A percentile compares a stretch with the other conserved stretches of the same genome.
Conservation (phyloP, 2,888 invertebrate genomes). For the Dolichopus griseipennis region DNA sequence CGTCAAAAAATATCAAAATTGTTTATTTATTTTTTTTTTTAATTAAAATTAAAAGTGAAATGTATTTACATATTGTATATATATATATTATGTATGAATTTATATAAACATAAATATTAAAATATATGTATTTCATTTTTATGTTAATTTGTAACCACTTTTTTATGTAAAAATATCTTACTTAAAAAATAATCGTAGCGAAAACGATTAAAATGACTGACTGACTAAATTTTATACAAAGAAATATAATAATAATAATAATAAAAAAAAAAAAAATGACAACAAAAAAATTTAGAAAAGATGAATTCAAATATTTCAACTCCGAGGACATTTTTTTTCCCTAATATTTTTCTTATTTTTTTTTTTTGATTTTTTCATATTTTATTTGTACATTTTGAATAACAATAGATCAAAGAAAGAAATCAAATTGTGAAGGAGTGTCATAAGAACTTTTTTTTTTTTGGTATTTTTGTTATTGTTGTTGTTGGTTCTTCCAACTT, state of each 20-base stretch:
- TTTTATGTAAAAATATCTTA: not conserved
- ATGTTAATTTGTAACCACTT: not conserved
- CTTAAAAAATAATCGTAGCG: not conserved
- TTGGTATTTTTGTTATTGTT: not conserved
- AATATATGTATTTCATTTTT: not conserved
- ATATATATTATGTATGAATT: not conserved
- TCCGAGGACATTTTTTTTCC: not conserved
- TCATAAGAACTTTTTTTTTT: not conserved
- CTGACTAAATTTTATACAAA: not conserved
- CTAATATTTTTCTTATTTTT: not conserved
- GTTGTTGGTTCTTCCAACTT: not conserved
- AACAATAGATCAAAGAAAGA: constrained; percentile 6
- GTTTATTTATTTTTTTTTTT: no score
- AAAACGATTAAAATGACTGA: constrained; percentile 1
- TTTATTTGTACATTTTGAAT: not conserved
- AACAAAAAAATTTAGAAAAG: no score
- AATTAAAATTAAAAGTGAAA: no score
- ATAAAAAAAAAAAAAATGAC: no score
- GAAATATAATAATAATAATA: no score
- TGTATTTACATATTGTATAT: no score
- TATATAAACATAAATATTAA: no score
- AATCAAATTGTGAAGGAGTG: constrained; percentile 1
- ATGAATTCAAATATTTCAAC: not conserved
- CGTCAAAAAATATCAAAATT: no score
- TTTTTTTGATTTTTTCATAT: not conserved